phyloP scores from a whole-genome alignment of 2,113 vertebrate species.

The Otis tarda region DNA sequence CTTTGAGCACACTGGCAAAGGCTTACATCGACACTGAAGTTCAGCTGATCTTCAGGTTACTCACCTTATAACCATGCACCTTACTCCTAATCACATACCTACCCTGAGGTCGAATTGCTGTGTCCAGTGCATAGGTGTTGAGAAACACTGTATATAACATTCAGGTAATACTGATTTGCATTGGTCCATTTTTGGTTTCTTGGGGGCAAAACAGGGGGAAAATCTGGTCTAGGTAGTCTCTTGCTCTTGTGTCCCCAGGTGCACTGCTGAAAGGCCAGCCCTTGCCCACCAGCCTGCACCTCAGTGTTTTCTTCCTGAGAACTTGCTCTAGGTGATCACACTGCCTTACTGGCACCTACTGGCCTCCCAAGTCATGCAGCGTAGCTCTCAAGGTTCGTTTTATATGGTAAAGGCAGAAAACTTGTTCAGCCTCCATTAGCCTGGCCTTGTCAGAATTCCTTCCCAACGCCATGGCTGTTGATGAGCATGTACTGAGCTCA shows the following conservation, averaged over 20 bases:
- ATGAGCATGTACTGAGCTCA: background rate
- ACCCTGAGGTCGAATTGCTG: background rate
- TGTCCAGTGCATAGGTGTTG: too few relatives aligned
- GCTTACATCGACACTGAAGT: background rate
- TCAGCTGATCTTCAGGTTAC: background rate
- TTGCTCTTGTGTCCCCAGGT: background rate
- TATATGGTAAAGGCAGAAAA: background rate
- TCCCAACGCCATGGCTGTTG: background rate
- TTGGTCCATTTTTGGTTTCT: background rate
- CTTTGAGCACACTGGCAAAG: background rate
- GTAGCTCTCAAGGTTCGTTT: background rate
- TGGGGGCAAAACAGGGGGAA: fast-evolving
- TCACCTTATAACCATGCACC: background rate
- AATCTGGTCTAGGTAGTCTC: background rate
- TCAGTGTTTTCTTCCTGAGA: background rate
- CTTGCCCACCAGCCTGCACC: background rate
- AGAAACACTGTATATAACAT: background rate
- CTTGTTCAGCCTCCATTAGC: background rate
- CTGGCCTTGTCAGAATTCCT: background rate
- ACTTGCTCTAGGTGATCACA: fast-evolving
- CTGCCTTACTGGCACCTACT: background rate
- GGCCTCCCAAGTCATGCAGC: too few relatives aligned
- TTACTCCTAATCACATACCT: background rate
- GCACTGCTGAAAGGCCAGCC: background rate
- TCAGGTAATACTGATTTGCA: background rate